Evolutionary conservation across 2,888 invertebrate species (phyloP), one percentile per base, ranked within the genome.

Genomic region (Drosophila planitibia): DNA sequence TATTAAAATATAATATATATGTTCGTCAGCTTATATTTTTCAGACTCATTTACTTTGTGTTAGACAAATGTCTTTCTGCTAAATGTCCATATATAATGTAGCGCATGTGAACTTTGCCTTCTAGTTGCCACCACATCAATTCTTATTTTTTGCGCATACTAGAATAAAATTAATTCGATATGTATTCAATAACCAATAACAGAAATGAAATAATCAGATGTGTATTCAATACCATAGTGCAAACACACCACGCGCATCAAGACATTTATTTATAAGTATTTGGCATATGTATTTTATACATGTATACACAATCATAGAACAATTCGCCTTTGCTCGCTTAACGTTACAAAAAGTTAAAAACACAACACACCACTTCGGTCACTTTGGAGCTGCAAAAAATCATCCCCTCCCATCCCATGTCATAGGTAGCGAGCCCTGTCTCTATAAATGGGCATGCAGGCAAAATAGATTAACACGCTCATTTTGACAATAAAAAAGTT

Each of bases 371-470:
- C 25, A 25, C 41, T 49, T 60, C 7, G n/a, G 25, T 19, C 55
- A 35, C 41, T 6, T n/a, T 5, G 39, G 1, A 28, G 25, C 35
- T 33, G 12, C 35, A 32, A 1, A 33, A 14, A 30, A 9, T 4
- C 5, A 32, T 25, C n/a, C 12, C 5, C 9, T 54, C 6, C 14
- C 14, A 35, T 35, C 5, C 35, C 16, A 35, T 55, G 41, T 10
- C 10, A 25, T 59, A 16, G 14, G 7, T 25, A 16, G 25, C n/a
- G 28, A 54, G 12, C 10, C 16, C 4, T n/a, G 14, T n/a, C 4
- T 37, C 71, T 55, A 55, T 64, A 70, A 41, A 77, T 62, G 71
- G 64, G 25, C 77, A 71, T 51, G 22, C 14, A 32, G 1, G 30
- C 6, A 16, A 41, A 25, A 41, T 22, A n/a, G 2, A 51, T 14